phyloP scores from a whole-genome alignment of 2,888 invertebrate genomes.

The Leptinotarsa peninsularis region DNA sequence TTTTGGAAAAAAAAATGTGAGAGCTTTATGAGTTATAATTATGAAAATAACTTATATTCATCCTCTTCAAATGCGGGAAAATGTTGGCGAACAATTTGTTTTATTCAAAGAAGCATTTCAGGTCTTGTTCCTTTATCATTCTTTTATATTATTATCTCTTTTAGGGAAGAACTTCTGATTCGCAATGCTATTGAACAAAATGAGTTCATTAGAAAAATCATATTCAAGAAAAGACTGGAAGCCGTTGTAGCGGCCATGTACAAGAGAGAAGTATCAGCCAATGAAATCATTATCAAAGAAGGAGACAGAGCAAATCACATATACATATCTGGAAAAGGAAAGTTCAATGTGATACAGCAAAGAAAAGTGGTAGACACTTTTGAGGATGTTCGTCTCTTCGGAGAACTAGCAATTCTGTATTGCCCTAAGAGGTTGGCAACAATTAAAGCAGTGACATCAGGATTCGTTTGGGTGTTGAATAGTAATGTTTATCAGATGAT shows the following conservation, averaged over 20 bases:
- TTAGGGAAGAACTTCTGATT: conserved; percentile 58
- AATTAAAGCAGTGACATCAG: conserved; percentile 83
- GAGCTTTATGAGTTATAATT: no score
- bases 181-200: conserved; percentile 58
- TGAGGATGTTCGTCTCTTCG: conserved; percentile 85
- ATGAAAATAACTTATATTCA: no score
- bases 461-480: conserved; percentile 90
- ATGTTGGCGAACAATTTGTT: no score
- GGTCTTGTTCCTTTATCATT: no score
- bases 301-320: conserved; percentile 77
- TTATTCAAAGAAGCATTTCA: no score
- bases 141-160: conserved; percentile 35
- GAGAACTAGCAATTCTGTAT: conserved; percentile 74
- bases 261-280: conserved; percentile 50
- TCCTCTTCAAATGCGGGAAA: no score
- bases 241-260: conserved; percentile 60
- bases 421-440: conserved; percentile 88
- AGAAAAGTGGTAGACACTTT: conserved; percentile 65
- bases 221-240: conserved; percentile 55
- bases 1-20: no score
- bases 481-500: conserved; percentile 87
- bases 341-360: conserved; percentile 78
- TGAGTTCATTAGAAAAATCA: conserved; percentile 58
- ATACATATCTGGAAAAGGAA: conserved; percentile 87
- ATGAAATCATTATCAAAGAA: conserved; percentile 58